A percentile compares a stretch with the other conserved stretches of the same genome.
phyloP scores from a whole-genome alignment of 64 coral and sea anemone species.

The Pocillopora damicornis region DNA sequence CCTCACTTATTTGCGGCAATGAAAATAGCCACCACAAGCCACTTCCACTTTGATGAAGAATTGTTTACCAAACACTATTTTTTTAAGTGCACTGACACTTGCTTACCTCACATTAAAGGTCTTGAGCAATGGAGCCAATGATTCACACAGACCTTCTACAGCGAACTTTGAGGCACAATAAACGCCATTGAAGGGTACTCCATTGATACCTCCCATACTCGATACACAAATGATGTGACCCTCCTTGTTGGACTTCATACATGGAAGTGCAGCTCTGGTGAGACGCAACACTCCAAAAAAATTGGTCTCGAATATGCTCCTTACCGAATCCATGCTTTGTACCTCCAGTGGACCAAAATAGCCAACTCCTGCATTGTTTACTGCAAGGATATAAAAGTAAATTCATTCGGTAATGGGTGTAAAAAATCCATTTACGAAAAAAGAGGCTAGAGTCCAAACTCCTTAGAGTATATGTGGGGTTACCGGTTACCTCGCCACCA shows the following conservation, averaged over 20 bases:
- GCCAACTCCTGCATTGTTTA: constrained; percentile 79
- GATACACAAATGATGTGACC: constrained; percentile 72
- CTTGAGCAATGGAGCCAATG: constrained; percentile 61
- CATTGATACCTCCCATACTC: constrained; percentile 51
- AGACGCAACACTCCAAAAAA: constrained; percentile 79
- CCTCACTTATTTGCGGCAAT: no score
- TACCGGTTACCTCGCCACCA: no score
- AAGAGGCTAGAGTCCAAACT: no score
- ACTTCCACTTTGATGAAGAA: no score
- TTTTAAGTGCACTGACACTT: not conserved
- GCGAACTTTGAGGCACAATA: constrained; percentile 79
- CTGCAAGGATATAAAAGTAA: constrained; percentile 13
- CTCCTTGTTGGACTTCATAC: constrained; percentile 61
- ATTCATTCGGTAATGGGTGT: not conserved
- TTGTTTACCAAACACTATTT: no score
- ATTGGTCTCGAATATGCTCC: constrained; percentile 64
- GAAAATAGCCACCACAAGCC: no score
- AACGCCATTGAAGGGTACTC: constrained; percentile 54
- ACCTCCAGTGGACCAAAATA: constrained; percentile 55
- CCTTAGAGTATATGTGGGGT: no score
- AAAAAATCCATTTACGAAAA: no score
- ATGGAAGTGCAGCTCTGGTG: constrained; percentile 47
- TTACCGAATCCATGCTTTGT: constrained; percentile 26
- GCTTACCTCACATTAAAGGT: constrained; percentile 65
- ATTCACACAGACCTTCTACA: constrained; percentile 66